Base-by-base conservation (phyloP, 2,888 invertebrate species). In the Anarsia innoxiella region DNA sequence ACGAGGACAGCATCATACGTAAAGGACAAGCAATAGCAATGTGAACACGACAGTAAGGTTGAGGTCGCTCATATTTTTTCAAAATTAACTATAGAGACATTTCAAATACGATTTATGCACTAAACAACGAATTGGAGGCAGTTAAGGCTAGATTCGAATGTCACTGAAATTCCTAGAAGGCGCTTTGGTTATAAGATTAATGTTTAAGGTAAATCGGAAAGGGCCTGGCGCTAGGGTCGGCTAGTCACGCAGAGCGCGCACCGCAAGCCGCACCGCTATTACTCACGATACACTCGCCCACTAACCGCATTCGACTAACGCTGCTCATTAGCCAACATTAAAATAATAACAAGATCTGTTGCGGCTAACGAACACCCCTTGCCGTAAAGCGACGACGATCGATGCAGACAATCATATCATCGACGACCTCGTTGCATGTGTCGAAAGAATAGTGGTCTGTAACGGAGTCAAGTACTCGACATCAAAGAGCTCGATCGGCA, bases 251-350 rank as follows among this genome's bases (percentile, higher is more conserved):
- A 62, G 53, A 46, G 41, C 57, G 61, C 51, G 42, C 59, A 67
- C 66, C 68, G 59, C 69, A 66, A 71, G 65, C 65, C 52, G 51
- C 61, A 46, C 47, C 46, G 50, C 66, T 67, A 69, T 71, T 73
- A 71, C 61, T 71, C 59, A 66, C 58, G 53, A 63, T 64, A 66
- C 62, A 53, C 55, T 56, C 59, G 52, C 57, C 59, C 58, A 56
- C 56, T 59, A 65, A 75, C 70, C 71, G 49, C 71, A 65, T 56
- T 68, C 56, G 54, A 65, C 67, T 69, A 66, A 63, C 59, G 51
- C 63, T 58, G 51, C 56, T 68, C 61, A 77, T 73, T 73, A 70
- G 55, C 56, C 56, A 52, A 60, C 63, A 77, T 72, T 70, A 72
- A 66, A 70, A 66, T 75, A 72, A 77, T 70, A 70, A 66, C 61